Conservation (phyloP, 2,888 invertebrate genomes). For the Eilema sororculum region DNA sequence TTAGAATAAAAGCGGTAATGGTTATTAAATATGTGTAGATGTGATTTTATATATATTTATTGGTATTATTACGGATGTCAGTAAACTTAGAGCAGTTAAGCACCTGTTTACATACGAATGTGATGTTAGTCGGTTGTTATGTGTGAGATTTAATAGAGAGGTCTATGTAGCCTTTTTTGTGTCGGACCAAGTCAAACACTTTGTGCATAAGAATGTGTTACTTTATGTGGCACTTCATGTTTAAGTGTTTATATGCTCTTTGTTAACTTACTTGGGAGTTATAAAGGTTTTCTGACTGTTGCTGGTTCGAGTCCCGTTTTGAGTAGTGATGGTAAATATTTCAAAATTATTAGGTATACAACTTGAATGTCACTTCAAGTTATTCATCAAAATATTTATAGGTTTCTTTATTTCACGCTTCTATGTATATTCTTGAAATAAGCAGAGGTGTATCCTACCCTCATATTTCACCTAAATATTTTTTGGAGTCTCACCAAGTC, state of each 20-base stretch:
- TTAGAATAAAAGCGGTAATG: constrained; percentile 46
- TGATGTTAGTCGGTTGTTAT: constrained; percentile 64
- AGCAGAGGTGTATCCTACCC: neutral
- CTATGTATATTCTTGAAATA: neutral
- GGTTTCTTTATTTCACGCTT: neutral
- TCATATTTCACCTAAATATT: neutral
- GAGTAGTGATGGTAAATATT: neutral
- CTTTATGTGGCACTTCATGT: constrained; percentile 37
- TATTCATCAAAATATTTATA: constrained; percentile 3
- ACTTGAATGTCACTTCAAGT: neutral
- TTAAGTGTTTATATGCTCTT: constrained; percentile 31
- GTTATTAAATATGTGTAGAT: constrained; percentile 19
- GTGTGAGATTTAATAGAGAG: constrained; percentile 80
- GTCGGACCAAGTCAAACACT: constrained; percentile 64
- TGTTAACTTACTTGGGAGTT: constrained; percentile 9
- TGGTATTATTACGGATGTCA: constrained; percentile 74
- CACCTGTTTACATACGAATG: constrained; percentile 81
- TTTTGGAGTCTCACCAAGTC: too few relatives aligned
- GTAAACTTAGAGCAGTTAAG: constrained; percentile 76
- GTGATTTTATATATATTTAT: constrained; percentile 44
- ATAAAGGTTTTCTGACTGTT: neutral
- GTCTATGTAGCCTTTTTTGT: constrained; percentile 69
- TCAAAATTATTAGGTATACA: neutral
- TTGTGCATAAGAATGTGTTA: constrained; percentile 63
- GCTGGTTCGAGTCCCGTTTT: neutral